Evolutionary conservation across 2,888 invertebrate genomes (phyloP), one percentile per base, ranked within the genome.

Genomic region (Cartodere bifasciata): DNA sequence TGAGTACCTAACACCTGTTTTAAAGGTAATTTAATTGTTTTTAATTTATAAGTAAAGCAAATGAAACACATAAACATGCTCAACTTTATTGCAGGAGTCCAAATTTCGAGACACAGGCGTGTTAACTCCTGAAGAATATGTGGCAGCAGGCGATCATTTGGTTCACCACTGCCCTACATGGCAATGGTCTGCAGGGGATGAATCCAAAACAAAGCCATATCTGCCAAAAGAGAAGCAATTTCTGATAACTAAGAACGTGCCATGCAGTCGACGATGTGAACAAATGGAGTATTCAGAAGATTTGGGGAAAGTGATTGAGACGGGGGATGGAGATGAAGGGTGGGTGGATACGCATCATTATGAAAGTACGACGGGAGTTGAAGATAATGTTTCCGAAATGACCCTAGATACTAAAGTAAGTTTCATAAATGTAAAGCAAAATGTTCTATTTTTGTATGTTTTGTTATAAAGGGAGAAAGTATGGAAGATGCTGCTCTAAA

Each of bases 161-260:
- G 95, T 97, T 0, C 95, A 98, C 62, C 95, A 97, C 55, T 99
- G 97, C 55, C 97, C 98, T 1, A 97, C 98, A 1, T 99, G 98
- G 98, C 88, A 92, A 53, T 99, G 98, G 98, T 81, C 87, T 1
- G 68, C 72, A 43, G 95, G 94, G 0, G 95, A 97, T 56, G 85
- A 88, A 43, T 68, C 79, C n/a, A 85, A 85, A 62, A 63, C 75
- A 14, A 87, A 91, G 52, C 63, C 83, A 1, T 97, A 94, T 63
- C 68, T 98, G 39, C 98, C 98, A 0, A 68, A 75, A 51, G 86
- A 92, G 48, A 97, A 97, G 60, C 98, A 99, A 62, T 99, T 92
- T 62, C 72, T 99, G 28, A 79, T 97, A 28, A 98, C 97, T 1
- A 75, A 86, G 43, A 97, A 94, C 72, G 94, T 99, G 11, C 94